Evolutionary conservation across 2,797 vertebrate species (phyloP).

Genomic region (Paramormyrops hopkinsi): DNA sequence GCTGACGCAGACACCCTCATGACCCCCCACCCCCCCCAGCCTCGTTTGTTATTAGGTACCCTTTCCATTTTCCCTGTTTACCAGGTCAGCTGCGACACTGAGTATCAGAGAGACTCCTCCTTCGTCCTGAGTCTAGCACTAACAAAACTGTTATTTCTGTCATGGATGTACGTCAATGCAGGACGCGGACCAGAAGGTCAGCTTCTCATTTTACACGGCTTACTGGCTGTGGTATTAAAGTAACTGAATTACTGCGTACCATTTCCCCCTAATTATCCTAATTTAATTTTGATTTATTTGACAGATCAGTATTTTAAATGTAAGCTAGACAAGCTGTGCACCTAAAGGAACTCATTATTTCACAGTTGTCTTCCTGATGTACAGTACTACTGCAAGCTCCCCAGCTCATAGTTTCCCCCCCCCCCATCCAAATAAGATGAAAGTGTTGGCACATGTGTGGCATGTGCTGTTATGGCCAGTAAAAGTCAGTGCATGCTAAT

Average conservation of each 20-base stretch:
- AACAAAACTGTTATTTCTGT: not conserved
- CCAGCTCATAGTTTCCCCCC: not conserved
- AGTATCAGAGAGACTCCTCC: not conserved
- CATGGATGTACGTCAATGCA: not conserved
- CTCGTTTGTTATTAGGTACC: not conserved
- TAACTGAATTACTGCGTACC: not conserved
- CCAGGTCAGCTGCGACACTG: not conserved
- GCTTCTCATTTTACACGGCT: not conserved
- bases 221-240: not conserved
- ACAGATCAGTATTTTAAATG: not conserved
- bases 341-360: not conserved
- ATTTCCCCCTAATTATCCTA: not conserved
- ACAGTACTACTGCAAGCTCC: not conserved
- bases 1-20: not conserved
- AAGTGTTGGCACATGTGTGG: not conserved
- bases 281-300: not conserved
- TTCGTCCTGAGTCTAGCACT: not conserved
- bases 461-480: constrained; percentile 13
- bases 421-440: not conserved
- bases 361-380: not conserved
- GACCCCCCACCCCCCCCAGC: not conserved
- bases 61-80: not conserved
- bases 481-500: constrained; percentile 28
- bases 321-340: not conserved
- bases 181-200: not conserved